Conservation (phyloP, 2,888 invertebrate species). For the Lochmaea crataegi region DNA sequence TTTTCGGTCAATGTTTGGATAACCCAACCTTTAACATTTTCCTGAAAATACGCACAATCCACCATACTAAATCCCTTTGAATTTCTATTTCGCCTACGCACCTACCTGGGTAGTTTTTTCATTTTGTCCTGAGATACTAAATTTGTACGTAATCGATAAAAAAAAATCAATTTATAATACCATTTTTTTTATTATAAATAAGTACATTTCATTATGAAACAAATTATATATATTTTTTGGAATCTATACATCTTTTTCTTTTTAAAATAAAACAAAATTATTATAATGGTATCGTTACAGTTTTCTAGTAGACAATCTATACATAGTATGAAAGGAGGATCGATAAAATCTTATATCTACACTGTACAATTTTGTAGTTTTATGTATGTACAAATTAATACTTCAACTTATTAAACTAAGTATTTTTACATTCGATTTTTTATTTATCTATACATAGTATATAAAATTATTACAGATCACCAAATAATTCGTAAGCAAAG, state of each 20-base stretch:
- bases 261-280: constrained; percentile 28
- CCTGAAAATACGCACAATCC: too few relatives aligned
- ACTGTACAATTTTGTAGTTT: constrained; percentile 35
- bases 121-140: too few relatives aligned
- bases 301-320: constrained; percentile 22
- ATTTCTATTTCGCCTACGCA: too few relatives aligned
- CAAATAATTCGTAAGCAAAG: neutral
- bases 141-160: neutral
- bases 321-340: constrained; percentile 41
- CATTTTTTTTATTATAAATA: constrained; percentile 21
- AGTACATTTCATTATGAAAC: constrained; percentile 41
- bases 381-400: constrained; percentile 26
- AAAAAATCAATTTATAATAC: constrained; percentile 35
- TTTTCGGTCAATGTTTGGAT: too few relatives aligned
- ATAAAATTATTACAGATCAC: constrained; percentile 32
- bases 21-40: too few relatives aligned
- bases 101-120: too few relatives aligned
- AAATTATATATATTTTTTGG: constrained; percentile 15
- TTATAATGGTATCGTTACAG: constrained; percentile 23
- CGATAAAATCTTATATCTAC: constrained; percentile 25
- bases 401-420: constrained; percentile 47
- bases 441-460: constrained; percentile 49
- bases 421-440: constrained; percentile 37
- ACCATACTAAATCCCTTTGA: too few relatives aligned
- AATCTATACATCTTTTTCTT: constrained; percentile 3